Evolutionary conservation across 2,888 invertebrate genomes (phyloP), one percentile per base, ranked within the genome.

Genomic region (Seira ritae): DNA sequence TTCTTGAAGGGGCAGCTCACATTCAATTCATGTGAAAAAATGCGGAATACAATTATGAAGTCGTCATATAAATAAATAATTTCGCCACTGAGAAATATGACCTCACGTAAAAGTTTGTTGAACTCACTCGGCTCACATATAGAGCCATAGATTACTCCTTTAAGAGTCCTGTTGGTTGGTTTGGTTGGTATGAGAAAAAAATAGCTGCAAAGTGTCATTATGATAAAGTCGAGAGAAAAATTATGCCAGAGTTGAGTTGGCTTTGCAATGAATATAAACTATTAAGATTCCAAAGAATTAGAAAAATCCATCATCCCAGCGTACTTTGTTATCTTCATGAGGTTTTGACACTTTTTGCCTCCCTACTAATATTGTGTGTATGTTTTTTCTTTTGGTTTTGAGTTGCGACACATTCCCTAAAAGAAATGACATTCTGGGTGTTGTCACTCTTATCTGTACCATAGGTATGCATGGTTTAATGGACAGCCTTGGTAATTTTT

Each of bases 291-390:
- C 22, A 20, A 55, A 70, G 66, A 73, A 78, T 83, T 83, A 69
- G 78, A 74, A 83, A 78, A 78, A 68, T 83, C 83, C 83, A 83
- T 78, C 83, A 83, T 73, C 42, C 31, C n/a, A 12, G 50, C 37
- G 46, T 42, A 60, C 37, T 62, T 20, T 69, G 74, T 74, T 74
- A 83, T 78, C 83, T 81, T 73, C 83, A 72, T 62, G 68, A 71
- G 60, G 12, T 24, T 67, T 71, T 77, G 72, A 76, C 81, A 76
- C 72, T 80, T 72, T 76, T 71, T 23, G 31, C 42, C n/a, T n/a
- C 37, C 50, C 50, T 3, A 3, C 50, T 50, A 3, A 50, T 50
- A 42, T 42, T 42, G n/a, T 31, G 31, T 2, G 3, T 31, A 50
- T 50, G 50, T n/a, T 50, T 3, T n/a, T 8, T 12, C 42, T 42